These are phyloP conservation scores for Aepyceros melampus DNA, from an alignment of 2,113 vertebrate species.

Conservation along the genomic window DNA sequence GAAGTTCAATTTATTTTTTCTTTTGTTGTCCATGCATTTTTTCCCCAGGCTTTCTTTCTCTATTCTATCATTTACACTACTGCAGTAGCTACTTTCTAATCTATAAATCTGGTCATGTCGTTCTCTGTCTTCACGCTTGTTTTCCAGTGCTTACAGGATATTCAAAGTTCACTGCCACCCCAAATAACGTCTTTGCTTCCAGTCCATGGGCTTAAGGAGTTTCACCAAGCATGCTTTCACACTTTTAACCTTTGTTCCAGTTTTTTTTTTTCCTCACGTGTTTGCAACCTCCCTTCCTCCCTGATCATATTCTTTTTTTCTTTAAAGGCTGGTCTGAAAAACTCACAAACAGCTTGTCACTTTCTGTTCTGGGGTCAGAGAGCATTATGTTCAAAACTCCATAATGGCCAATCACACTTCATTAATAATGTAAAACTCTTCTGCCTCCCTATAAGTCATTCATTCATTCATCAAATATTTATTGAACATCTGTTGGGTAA, in stretches of 20 bases:
- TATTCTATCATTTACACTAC: background rate
- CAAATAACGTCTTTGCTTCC: background rate
- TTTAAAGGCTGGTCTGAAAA: background rate
- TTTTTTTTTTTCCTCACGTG: background rate
- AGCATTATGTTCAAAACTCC: background rate
- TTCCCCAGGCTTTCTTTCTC: background rate
- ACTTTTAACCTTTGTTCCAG: background rate
- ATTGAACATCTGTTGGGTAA: background rate
- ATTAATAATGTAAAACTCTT: background rate
- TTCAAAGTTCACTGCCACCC: background rate
- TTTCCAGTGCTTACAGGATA: background rate
- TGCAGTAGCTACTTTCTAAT: background rate
- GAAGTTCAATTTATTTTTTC: background rate
- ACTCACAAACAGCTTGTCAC: background rate
- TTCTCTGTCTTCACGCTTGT: background rate
- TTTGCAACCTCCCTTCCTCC: background rate
- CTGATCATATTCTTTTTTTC: background rate
- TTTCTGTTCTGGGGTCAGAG: background rate
- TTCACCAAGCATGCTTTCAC: background rate
- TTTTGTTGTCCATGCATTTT: background rate
- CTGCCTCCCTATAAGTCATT: background rate
- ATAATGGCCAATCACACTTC: background rate
- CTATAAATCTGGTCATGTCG: background rate
- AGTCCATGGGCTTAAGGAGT: background rate
- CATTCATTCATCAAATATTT: background rate